Evolutionary conservation across 2,797 vertebrate species (phyloP), one percentile per base, ranked within the genome.

Genomic region (Bovichtus variegatus): DNA sequence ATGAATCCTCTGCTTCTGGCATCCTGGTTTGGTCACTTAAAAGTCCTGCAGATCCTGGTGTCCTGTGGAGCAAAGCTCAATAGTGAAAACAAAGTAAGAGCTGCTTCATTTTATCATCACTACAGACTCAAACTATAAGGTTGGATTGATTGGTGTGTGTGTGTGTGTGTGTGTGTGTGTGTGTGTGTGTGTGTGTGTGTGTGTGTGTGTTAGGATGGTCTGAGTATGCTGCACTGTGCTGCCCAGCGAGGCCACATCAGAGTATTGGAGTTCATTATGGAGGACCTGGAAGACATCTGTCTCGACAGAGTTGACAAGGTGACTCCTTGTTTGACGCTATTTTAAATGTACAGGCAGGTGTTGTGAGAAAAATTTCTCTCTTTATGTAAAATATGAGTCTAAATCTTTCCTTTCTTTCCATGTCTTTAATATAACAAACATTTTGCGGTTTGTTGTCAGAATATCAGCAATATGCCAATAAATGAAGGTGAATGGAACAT

Each of bases 1-100:
- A 98, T 99, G 97, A 99, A 94, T 0, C 94, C 96, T 0, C 91
- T 98, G 68, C 96, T 99, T 23, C 90, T 98, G 67, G 96, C 97
- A 0, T 95, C 97, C 68, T 99, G 97, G 97, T 99, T 98, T 0
- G 97, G 97, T 60, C 97, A 97, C 82, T 93, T 97, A 2, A 93
- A 60, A 3, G 62, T 97, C 80, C 90, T 99, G 60, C 96, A 98
- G 93, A 91, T 96, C 25, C 93, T 99, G 0, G 94, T 98, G 64
- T 96, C 94, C 11, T 93, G 95, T 3, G 97, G 97, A 72, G 97
- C 97, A 25, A 97, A 96, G 87, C 88, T 95, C 70, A 96, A 87
- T 88, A 92, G 85, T 91, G 92, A 95, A 84, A 97, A 97, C 85
- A 97, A 96, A 94, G 97, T 97, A 89, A 83, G 89, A 55, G n/a